phyloP scores from a whole-genome alignment of 37 sponge, comb jelly and placozoan species.

The Lycopodina hypogea region DNA sequence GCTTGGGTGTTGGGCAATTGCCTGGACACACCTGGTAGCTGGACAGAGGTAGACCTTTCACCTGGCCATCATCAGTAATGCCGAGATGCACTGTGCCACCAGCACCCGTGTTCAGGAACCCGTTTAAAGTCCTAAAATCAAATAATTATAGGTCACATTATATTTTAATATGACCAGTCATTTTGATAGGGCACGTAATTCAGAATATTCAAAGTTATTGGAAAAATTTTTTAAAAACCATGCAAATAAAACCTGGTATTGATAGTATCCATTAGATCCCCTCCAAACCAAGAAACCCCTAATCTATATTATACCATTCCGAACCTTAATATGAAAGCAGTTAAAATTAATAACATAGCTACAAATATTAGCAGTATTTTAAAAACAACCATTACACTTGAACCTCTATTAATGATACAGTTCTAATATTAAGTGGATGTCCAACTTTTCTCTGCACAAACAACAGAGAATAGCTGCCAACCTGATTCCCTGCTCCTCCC shows the following conservation, averaged over 20 bases:
- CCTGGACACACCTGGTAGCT: conserved; percentile 27
- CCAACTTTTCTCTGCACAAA: too few relatives aligned
- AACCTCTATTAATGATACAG: neutral
- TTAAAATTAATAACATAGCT: too few relatives aligned
- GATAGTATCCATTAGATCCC: neutral
- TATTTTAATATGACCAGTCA: neutral
- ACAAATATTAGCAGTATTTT: too few relatives aligned
- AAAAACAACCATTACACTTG: too few relatives aligned
- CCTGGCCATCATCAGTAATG: conserved; percentile 52
- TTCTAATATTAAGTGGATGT: too few relatives aligned
- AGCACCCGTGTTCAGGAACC: conserved; percentile 70
- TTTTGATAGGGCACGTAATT: neutral
- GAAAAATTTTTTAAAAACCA: neutral
- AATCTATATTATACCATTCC: too few relatives aligned
- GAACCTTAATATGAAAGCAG: too few relatives aligned
- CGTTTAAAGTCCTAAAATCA: conserved; percentile 54
- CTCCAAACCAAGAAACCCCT: too few relatives aligned
- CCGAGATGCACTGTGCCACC: conserved; percentile 68
- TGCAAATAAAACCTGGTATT: neutral
- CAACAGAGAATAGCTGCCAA: too few relatives aligned
- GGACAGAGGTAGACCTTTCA: conserved; percentile 38
- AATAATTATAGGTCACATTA: too few relatives aligned
- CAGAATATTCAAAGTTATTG: neutral
- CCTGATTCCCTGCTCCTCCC: too few relatives aligned
- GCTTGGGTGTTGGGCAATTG: too few relatives aligned